These are phyloP conservation scores for Amphipyra tragopoginis DNA, from an alignment of 2,888 invertebrate genomes.

Conservation along the genomic window DNA sequence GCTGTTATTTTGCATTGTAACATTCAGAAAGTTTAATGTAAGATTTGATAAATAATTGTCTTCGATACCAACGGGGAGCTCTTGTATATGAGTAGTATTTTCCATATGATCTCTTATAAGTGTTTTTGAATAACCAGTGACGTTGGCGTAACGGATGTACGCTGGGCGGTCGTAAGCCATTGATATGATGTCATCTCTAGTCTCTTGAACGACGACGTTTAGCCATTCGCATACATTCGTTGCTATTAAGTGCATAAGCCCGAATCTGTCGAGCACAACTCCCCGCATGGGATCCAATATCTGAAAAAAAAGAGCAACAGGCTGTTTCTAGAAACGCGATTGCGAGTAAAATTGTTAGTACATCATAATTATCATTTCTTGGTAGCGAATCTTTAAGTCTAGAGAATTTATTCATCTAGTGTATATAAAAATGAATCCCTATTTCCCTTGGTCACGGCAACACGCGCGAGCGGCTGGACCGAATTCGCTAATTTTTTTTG, in stretches of 20 bases:
- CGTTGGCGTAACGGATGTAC: constrained; percentile 77
- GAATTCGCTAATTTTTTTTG: no score
- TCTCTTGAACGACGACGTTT: constrained; percentile 95
- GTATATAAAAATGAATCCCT: no score
- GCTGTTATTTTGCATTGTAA: constrained; percentile 63
- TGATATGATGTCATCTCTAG: constrained; percentile 94
- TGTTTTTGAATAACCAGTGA: constrained; percentile 71
- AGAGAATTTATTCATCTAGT: no score
- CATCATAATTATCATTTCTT: no score
- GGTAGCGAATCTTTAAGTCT: no score
- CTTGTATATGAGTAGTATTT: constrained; percentile 68
- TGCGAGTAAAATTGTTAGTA: no score
- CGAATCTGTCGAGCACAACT: constrained; percentile 92
- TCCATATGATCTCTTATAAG: constrained; percentile 66
- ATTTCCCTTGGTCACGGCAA: no score
- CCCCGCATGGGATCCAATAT: constrained; percentile 85
- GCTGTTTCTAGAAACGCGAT: no score
- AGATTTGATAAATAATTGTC: constrained; percentile 54
- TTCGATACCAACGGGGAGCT: constrained; percentile 38
- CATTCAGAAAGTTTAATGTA: constrained; percentile 60
- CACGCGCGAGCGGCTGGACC: no score
- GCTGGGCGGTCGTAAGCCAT: constrained; percentile 79
- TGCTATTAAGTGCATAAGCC: constrained; percentile 97
- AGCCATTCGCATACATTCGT: constrained; percentile 98
- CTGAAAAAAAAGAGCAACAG: constrained; percentile 60